Base-by-base conservation (phyloP, 1,140 invertebrate genomes). In the Drosophila trapezifrons region DNA sequence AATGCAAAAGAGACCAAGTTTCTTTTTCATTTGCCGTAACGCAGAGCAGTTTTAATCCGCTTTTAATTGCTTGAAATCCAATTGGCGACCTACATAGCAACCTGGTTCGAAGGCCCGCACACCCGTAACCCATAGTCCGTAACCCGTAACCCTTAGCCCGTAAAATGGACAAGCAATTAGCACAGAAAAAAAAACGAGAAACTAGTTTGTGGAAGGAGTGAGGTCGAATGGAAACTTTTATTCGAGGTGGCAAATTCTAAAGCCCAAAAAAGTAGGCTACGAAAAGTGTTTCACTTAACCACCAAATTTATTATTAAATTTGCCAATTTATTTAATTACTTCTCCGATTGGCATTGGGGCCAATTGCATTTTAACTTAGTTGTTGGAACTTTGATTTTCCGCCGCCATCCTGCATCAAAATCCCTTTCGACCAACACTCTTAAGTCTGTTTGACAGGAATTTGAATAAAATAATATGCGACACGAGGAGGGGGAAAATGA, bases 61-160 rank as follows among this genome's bases (percentile, higher is more conserved):
- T 87, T 87, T 87, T 87, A 87, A 87, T 87, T 87, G 84, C 80
- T 67, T 84, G 49, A 83, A 87, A 87, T 89, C 83, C 83, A 87
- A 83, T 89, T 89, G 83, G 64, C 76, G 84, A 83, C 84, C 84
- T 67, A 83, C 76, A 80, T 73, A 65, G 57, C 51, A 63, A 79
- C 71, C 71, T 56, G 64, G 56, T 73, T 71, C 40, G 51, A 56
- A 40, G 37, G 54, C 54, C 27, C 18, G 13, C 17, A 32, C 35
- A 15, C 40, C 47, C 60, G 17, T 37, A 42, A 38, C 49, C 37
- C 60, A 20, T n/a, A 38, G 17, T 20, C 56, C 32, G 29, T 45
- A 69, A 12, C 45, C 45, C 18, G 37, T 43, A 37, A 69, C 22
- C 42, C 43, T 51, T 70, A 70, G 32, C 60, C 60, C 9, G 37